Percentiles rank a stretch among this genome's conserved stretches.
phyloP scores from a whole-genome alignment of 2,888 invertebrate species.

The Cepaea hortensis region DNA sequence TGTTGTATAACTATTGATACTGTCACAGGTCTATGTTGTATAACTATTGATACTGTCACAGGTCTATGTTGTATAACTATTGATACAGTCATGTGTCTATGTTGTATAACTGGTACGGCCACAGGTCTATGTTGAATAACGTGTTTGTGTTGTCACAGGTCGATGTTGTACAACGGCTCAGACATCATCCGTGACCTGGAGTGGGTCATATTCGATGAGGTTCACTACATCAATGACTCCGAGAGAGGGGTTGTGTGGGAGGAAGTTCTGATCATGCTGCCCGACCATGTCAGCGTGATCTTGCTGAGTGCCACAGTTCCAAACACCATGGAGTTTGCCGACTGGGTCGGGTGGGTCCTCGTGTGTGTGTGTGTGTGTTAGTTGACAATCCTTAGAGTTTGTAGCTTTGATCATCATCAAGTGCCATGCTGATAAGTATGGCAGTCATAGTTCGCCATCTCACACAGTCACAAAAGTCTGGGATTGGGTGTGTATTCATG shows the following conservation, averaged over 20 bases:
- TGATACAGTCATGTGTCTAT: too few relatives aligned
- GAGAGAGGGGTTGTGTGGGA: constrained; percentile 99
- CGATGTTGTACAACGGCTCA: constrained; percentile 95
- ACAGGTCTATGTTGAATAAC: neutral
- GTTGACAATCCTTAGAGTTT: too few relatives aligned
- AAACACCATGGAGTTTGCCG: constrained; percentile 95
- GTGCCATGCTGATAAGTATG: too few relatives aligned
- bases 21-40: too few relatives aligned
- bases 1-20: too few relatives aligned
- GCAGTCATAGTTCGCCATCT: too few relatives aligned
- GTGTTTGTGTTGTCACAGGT: constrained; percentile 76
- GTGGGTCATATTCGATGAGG: constrained; percentile 99
- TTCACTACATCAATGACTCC: constrained; percentile 97
- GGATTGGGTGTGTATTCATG: too few relatives aligned
- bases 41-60: too few relatives aligned
- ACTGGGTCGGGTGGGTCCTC: constrained; percentile 79
- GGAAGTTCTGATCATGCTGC: constrained; percentile 95
- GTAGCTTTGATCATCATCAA: too few relatives aligned
- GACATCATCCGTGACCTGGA: constrained; percentile 96
- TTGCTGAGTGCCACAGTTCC: constrained; percentile 98
- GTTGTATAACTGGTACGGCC: neutral
- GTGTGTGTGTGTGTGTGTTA: too few relatives aligned
- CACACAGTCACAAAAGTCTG: too few relatives aligned
- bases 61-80: too few relatives aligned
- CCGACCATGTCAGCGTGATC: constrained; percentile 95